Base-by-base conservation (phyloP, 2,888 invertebrate genomes). In the Andrena bucephala region DNA sequence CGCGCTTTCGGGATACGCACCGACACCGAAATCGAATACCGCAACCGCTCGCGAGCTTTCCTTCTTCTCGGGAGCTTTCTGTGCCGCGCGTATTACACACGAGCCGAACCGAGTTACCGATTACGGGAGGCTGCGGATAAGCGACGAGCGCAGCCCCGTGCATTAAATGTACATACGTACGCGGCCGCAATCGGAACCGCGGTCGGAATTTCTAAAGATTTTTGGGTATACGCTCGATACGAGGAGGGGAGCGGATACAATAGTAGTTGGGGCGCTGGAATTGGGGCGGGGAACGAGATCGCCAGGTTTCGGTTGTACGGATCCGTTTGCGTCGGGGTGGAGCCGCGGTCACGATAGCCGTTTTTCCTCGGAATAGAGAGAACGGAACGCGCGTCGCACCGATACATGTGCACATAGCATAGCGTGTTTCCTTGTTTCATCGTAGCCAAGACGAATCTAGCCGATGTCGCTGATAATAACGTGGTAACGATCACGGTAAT, bases 201-300 rank as follows among this genome's bases (percentile, higher is more conserved):
- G 72, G 31, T 71, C 52, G 72, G 87, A 85, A 87, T 90, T 90
- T 87, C 86, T 87, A 87, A 89, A 90, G 91, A 91, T 91, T 90
- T 90, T 90, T 90, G 89, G 90, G 77, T 85, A 84, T 85, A 86
- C 85, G 86, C 87, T 87, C 77, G 83, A 69, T 0, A 31, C 20
- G 36, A 8, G 57, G 24, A 24, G 33, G 62, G 62, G 42, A 36
- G 66, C 52, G 42, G 71, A 65, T 69, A 65, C 29, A 0, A 48
- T n/a, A 5, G 16, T 4, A 13, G 16, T 0, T 0, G 42, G 13
- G 0, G 42, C 16, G 42, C 16, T 16, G 42, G 42, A 16, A 42
- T 42, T 0, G 16, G 68, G 29, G 31, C n/a, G 54, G 48, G 36
- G 48, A 72, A 36, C 33, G 73, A 36, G 81, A 65, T 65, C 57